Percentiles rank a stretch among this genome's conserved stretches.
These are phyloP conservation scores for Colossoma macropomum DNA, from an alignment of 2,113 vertebrate genomes.

Conservation along the genomic window DNA sequence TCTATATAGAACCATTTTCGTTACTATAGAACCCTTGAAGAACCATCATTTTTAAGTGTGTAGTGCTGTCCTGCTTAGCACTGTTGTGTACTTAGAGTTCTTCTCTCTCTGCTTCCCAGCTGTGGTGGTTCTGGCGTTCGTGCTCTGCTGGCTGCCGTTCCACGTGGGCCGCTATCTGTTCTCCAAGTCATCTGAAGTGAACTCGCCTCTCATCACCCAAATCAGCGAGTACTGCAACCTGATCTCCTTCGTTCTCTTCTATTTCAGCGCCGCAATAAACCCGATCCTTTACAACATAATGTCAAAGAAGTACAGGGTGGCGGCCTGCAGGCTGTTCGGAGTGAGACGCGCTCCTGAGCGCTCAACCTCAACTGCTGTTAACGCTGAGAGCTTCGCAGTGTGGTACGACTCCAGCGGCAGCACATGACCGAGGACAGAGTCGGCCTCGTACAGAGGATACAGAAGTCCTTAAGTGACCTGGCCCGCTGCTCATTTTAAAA, in stretches of 20 bases:
- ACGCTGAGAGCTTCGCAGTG: constrained; percentile 79
- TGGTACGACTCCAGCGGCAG: constrained; percentile 85
- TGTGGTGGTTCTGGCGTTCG: constrained; percentile 94
- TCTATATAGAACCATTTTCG: too few species aligned
- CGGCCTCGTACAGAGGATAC: neutral
- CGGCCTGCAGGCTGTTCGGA: constrained; percentile 86
- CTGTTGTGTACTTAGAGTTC: neutral
- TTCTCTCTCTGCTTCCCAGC: constrained; percentile 68
- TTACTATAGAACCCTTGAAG: too few species aligned
- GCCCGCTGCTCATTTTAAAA: neutral
- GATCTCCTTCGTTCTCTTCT: constrained; percentile 96
- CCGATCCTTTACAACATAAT: constrained; percentile 98
- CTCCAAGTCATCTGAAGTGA: constrained; percentile 88
- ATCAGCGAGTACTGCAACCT: constrained; percentile 94
- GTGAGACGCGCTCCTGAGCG: constrained; percentile 76
- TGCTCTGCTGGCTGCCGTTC: constrained; percentile 97
- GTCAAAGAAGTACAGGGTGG: constrained; percentile 92
- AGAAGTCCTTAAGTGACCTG: neutral
- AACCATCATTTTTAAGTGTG: too few species aligned
- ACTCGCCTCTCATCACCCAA: constrained; percentile 86
- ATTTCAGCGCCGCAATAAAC: constrained; percentile 96
- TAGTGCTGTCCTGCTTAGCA: too few species aligned
- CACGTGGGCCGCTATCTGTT: constrained; percentile 93
- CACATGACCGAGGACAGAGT: constrained; percentile 70
- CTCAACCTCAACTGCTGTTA: constrained; percentile 77